Conservation (phyloP, 2,888 invertebrate genomes). For the Dysmachus trigonus region DNA sequence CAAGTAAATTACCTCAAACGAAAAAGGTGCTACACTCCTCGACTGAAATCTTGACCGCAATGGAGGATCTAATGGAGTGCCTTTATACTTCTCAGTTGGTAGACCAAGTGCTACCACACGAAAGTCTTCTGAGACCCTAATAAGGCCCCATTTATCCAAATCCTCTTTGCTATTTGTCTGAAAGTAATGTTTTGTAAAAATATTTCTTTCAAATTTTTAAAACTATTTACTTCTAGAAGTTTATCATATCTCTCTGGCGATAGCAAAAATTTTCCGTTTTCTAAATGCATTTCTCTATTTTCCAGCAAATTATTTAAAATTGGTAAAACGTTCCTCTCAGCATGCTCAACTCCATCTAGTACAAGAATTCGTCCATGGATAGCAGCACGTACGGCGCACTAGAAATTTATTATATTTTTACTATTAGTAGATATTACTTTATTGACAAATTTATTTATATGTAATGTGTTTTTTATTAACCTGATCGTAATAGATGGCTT, state of each 20-base stretch:
- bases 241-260: constrained; percentile 90
- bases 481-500: constrained; percentile 93
- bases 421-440: too few species aligned
- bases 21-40: constrained; percentile 73
- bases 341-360: constrained; percentile 96
- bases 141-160: constrained; percentile 85
- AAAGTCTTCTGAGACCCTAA: constrained; percentile 91
- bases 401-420: too few species aligned
- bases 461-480: constrained; percentile 65
- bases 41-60: constrained; percentile 94
- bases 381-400: constrained; percentile 95
- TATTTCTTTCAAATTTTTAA: not conserved
- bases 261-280: constrained; percentile 94
- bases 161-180: constrained; percentile 80
- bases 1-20: constrained; percentile 54
- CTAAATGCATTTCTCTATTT: constrained; percentile 97
- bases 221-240: constrained; percentile 74
- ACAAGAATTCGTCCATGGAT: constrained; percentile 86
- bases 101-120: constrained; percentile 92
- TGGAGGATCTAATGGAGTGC: constrained; percentile 96
- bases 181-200: constrained; percentile 57
- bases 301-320: constrained; percentile 95
- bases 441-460: not conserved
- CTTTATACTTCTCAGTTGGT: constrained; percentile 87
- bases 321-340: constrained; percentile 95